Evolutionary conservation across 37 sponge, comb jelly and placozoan genomes (phyloP).

Genomic region (Agelas oroides): DNA sequence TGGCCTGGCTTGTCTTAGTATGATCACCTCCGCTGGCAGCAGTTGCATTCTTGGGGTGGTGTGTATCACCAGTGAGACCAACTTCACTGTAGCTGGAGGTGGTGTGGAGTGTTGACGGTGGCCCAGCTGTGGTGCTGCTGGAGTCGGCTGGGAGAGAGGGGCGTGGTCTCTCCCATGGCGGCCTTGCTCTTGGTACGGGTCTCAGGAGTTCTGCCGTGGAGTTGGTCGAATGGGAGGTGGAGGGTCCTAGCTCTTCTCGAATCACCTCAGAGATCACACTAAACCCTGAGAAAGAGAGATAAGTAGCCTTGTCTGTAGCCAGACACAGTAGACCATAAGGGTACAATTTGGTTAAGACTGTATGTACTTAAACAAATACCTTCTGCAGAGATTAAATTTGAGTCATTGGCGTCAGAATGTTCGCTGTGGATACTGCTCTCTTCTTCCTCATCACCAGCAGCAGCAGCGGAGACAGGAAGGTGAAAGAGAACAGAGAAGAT

Average conservation of each 20-base stretch:
- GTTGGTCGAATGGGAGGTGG: neutral
- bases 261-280: slow-evolving; percentile 32
- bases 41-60: neutral
- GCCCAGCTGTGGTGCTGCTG: neutral
- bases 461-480: neutral
- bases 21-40: no score
- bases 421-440: neutral
- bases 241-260: slow-evolving; percentile 20
- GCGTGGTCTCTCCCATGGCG: neutral
- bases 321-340: no score
- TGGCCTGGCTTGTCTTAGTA: no score
- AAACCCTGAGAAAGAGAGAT: neutral
- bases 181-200: slow-evolving; percentile 10
- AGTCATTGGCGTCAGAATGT: neutral
- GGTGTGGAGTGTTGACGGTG: neutral
- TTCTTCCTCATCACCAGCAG: neutral
- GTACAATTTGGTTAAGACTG: no score
- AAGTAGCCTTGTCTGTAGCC: no score
- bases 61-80: neutral
- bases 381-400: slow-evolving; percentile 14
- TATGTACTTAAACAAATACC: slow-evolving; percentile 4
- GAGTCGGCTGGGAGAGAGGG: neutral
- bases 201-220: slow-evolving; percentile 31
- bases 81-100: neutral
- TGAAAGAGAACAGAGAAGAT: slow-evolving; percentile 17